Evolutionary conservation across 1,140 invertebrate genomes (phyloP), one percentile per base, ranked within the genome.

Genomic region (Maniola jurtina): DNA sequence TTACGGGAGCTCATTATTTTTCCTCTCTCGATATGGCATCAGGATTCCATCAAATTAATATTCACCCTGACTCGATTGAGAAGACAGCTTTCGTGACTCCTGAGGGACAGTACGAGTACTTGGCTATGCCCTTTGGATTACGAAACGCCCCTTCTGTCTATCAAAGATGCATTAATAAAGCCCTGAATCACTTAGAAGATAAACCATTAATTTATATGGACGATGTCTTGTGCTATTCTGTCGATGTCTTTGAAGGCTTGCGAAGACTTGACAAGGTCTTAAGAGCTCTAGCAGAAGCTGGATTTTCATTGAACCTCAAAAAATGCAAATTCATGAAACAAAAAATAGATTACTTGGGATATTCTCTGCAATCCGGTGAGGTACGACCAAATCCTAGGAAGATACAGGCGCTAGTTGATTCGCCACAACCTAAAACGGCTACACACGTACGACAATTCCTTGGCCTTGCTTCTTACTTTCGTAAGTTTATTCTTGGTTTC

Each of bases 401-500:
- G 50, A 45, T 73, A 16, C 25, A 64, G 34, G 64, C 71, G 35
- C 47, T 77, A 33, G 52, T n/a, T 14, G 62, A 70, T 5, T 66
- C 69, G 14, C 61, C 60, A 6, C 33, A 55, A 13, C 66, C 70
- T 15, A 68, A 61, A 33, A 72, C 61, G 14, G 61, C 54, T 34
- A 79, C 70, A 35, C 61, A 77, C 42, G 50, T 80, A 2, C 59
- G 75, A 42, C 47, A 78, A 54, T 91, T 92, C 63, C 60, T 91
- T 7, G 90, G 89, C 5, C 84, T 91, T 68, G 70, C 80, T 9
- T 74, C 74, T 7, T 91, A 81, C 79, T 88, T 90, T 59, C 54
- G 81, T 11, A 42, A 76, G n/a, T 92, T 92, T 62, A 72, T 92
- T 13, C 65, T 70, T 15, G 77, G 91, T 70, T 92, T 91, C 68